Conservation (phyloP, 2,888 invertebrate genomes). For the Fragum sueziense region DNA sequence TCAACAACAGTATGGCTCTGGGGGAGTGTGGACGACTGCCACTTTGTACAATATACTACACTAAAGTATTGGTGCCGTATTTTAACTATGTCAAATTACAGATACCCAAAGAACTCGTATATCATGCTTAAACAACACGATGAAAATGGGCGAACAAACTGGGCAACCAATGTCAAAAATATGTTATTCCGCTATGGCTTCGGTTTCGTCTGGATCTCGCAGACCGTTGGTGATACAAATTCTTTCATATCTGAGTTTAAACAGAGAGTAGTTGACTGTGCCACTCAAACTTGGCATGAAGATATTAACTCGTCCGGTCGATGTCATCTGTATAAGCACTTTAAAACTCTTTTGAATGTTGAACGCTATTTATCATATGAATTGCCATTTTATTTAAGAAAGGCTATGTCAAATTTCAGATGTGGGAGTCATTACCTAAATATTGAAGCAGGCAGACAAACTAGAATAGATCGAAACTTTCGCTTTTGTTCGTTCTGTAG, state of each 20-base stretch:
- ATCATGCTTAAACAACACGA: conserved; percentile 12
- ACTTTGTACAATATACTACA: conserved; percentile 6
- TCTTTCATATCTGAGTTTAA: neutral
- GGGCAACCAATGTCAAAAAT: conserved; percentile 24
- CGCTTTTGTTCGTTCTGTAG: conserved; percentile 15
- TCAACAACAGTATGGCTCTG: neutral
- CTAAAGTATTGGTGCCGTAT: conserved; percentile 23
- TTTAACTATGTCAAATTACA: conserved; percentile 11
- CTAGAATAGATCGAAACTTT: neutral
- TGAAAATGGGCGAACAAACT: conserved; percentile 7
- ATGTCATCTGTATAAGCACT: neutral
- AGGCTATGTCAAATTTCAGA: neutral
- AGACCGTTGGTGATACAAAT: neutral
- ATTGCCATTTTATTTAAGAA: neutral
- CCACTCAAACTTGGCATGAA: neutral
- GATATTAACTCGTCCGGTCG: neutral
- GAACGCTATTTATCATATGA: neutral
- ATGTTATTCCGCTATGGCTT: neutral
- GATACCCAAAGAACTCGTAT: conserved; percentile 30
- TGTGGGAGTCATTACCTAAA: neutral
- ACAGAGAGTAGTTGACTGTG: neutral
- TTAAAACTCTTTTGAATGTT: neutral
- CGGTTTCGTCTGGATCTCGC: neutral
- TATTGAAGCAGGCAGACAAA: conserved; percentile 6
- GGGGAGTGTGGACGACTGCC: conserved; percentile 20